Conservation (phyloP, 2,113 vertebrate genomes). For the Phaetusa simplex region DNA sequence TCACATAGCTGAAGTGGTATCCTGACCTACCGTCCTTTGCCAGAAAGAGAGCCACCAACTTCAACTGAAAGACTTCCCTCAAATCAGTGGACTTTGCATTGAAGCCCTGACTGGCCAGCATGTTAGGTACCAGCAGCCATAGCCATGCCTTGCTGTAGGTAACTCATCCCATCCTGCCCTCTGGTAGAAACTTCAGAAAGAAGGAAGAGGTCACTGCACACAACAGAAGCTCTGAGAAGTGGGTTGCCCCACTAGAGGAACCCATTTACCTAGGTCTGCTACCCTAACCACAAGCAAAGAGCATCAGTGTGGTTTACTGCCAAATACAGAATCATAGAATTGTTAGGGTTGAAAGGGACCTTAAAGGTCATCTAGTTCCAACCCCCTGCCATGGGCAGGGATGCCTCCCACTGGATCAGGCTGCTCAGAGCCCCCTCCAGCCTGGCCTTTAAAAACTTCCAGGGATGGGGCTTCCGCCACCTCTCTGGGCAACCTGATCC, state of each 20-base stretch:
- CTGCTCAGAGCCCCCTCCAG: too few relatives aligned
- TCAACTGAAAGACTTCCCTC: neutral
- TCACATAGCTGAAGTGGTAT: neutral
- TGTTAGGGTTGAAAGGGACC: too few relatives aligned
- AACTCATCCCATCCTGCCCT: rapidly evolving
- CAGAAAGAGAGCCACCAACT: neutral
- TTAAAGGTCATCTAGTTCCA: too few relatives aligned
- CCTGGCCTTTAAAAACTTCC: too few relatives aligned
- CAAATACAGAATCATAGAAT: neutral
- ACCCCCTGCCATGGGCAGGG: too few relatives aligned
- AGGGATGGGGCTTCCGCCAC: too few relatives aligned
- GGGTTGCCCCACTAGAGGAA: neutral
- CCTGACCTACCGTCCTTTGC: neutral
- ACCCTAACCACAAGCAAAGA: neutral
- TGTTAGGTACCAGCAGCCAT: neutral
- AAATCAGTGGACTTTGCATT: neutral
- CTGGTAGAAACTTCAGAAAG: neutral
- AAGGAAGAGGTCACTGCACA: neutral
- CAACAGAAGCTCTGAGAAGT: neutral
- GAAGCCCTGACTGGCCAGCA: neutral
- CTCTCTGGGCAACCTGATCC: too few relatives aligned
- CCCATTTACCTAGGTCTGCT: neutral
- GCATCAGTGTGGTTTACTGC: neutral
- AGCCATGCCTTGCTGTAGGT: neutral
- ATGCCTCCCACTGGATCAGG: too few relatives aligned